Base-by-base conservation (phyloP, 2,113 vertebrate species). In the Pungitius pungitius region DNA sequence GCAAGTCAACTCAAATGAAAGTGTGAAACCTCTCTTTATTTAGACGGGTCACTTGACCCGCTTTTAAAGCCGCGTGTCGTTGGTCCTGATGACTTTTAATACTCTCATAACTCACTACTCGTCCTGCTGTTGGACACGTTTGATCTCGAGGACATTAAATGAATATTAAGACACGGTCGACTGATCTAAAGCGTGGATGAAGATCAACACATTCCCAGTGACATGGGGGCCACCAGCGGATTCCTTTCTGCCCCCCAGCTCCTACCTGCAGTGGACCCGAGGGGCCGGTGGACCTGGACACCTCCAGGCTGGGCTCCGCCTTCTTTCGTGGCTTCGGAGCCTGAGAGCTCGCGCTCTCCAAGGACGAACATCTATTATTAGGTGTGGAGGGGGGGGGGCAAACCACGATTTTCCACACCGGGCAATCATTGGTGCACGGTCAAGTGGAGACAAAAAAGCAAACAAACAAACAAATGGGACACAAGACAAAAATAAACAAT, bases 241-340 rank as follows among this genome's bases (percentile, higher is more conserved):
- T 54, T 47, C 18, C 20, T 47, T 47, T 58, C 5, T 1, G 55
- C 69, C 73, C 80, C 73, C 75, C 66, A 49, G 76, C 85, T 88
- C 87, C 67, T 99, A 99, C 97, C 97, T 99, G 97, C 78, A 95
- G 91, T 9, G 95, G 95, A 89, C 93, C 95, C 66, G 94, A 87
- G 83, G 96, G 95, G 73, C 93, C 89, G 93, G 94, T 94, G 90
- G 94, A 94, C 91, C 94, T 94, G 74, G 96, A 95, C 80, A 93
- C 94, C 93, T 96, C 95, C 85, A 93, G 92, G 84, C 93, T 91
- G 73, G 95, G 96, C 92, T 96, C 96, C 40, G 86, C 90, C 94
- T 96, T 97, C 95, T 94, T 95, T 77, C 92, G 94, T 65, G 94
- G 94, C 92, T 95, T 95, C 63, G 95, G 94, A 90, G 94, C 92